Percentiles rank a stretch among this genome's conserved stretches.
Evolutionary conservation across 2,113 vertebrate genomes (phyloP).

Genomic region (Myrmophylax atrothorax): DNA sequence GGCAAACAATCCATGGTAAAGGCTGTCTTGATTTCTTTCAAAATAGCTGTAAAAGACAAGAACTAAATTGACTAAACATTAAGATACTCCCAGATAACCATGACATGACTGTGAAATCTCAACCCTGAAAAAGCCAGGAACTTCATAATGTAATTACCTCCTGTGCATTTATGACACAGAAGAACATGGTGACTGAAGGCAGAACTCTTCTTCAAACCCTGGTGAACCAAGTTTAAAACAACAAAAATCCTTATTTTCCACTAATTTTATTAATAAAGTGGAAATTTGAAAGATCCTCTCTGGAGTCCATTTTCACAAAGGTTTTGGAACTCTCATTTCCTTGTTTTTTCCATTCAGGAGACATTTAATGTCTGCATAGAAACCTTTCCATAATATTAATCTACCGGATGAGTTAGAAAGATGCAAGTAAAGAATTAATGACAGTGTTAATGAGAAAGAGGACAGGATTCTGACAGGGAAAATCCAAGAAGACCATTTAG

Average conservation of each 20-base stretch:
- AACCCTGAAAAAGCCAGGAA: background rate
- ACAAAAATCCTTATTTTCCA: background rate
- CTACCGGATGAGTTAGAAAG: background rate
- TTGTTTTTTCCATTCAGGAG: background rate
- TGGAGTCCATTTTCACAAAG: background rate
- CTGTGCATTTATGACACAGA: background rate
- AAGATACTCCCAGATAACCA: background rate
- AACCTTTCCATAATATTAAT: background rate
- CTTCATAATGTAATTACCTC: background rate
- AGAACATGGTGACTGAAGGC: background rate
- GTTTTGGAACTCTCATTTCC: background rate
- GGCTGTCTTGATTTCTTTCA: background rate
- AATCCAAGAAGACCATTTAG: background rate
- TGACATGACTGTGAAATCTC: background rate
- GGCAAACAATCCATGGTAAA: background rate
- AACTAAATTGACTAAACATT: background rate
- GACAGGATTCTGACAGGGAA: conserved; percentile 10
- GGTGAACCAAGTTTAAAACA: background rate
- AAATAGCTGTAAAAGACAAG: background rate
- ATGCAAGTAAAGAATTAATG: background rate
- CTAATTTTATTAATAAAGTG: background rate
- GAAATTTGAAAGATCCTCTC: background rate
- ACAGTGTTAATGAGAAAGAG: background rate
- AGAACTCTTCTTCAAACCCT: background rate
- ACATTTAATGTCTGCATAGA: background rate